phyloP scores from a whole-genome alignment of 2,888 invertebrate species.

The Criorhina ranunculi region DNA sequence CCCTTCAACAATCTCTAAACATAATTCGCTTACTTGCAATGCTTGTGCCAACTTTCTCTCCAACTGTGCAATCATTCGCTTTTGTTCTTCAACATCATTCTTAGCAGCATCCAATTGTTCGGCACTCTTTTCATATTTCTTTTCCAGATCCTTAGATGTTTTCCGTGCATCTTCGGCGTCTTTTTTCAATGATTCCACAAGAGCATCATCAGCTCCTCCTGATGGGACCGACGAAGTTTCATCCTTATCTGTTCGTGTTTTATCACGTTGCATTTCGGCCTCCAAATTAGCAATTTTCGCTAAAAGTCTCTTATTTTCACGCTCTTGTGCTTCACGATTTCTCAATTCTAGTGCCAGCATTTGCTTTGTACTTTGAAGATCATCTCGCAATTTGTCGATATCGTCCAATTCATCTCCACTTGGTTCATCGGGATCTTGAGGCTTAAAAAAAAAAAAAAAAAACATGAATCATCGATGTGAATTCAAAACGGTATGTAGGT shows the following conservation, averaged over 20 bases:
- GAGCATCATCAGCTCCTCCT: slow-evolving; percentile 86
- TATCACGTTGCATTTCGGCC: slow-evolving; percentile 91
- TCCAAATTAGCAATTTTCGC: slow-evolving; percentile 92
- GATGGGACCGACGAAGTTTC: slow-evolving; percentile 81
- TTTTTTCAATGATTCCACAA: slow-evolving; percentile 89
- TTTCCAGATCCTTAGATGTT: slow-evolving; percentile 92
- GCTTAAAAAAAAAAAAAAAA: slow-evolving; percentile 7
- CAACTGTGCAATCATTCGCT: slow-evolving; percentile 90
- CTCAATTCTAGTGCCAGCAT: slow-evolving; percentile 93
- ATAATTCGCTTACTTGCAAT: slow-evolving; percentile 85
- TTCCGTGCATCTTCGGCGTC: slow-evolving; percentile 92
- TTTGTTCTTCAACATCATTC: slow-evolving; percentile 92
- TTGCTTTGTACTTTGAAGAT: slow-evolving; percentile 96
- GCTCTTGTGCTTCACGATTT: slow-evolving; percentile 93
- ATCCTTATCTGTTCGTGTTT: slow-evolving; percentile 82
- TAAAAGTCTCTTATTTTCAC: slow-evolving; percentile 93
- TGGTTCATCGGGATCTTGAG: slow-evolving; percentile 86
- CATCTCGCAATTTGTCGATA: slow-evolving; percentile 95
- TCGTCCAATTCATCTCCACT: slow-evolving; percentile 95
- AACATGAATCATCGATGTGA: neutral
- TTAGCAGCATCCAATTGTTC: slow-evolving; percentile 91
- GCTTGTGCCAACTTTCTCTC: slow-evolving; percentile 91
- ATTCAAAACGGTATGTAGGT: neutral
- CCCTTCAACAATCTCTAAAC: neutral
- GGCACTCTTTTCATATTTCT: slow-evolving; percentile 90